A percentile compares a stretch with the other conserved stretches of the same genome.
Conservation (phyloP, 2,888 invertebrate species). For the Notodonta dromedarius region DNA sequence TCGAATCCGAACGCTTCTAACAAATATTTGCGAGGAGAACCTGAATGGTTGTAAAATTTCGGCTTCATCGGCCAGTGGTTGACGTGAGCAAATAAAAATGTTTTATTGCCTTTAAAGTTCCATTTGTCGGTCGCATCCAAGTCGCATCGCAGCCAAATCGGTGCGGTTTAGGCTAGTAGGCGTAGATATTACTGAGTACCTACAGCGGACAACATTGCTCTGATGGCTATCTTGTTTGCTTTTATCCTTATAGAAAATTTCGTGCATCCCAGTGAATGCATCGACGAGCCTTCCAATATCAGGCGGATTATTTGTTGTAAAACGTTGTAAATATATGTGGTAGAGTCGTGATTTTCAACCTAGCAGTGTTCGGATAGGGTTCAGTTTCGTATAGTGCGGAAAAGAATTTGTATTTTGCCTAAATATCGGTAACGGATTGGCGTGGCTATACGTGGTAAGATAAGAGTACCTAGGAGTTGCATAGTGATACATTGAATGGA, state of each 20-base stretch:
- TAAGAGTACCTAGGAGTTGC: slow-evolving; percentile 64
- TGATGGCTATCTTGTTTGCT: slow-evolving; percentile 83
- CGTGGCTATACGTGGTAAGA: slow-evolving; percentile 75
- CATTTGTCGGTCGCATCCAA: slow-evolving; percentile 46
- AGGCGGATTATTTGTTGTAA: slow-evolving; percentile 75
- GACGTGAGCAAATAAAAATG: slow-evolving; percentile 60
- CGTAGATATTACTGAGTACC: slow-evolving; percentile 38
- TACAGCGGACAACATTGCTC: slow-evolving; percentile 61
- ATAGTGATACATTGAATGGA: slow-evolving; percentile 80
- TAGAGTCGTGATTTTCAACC: slow-evolving; percentile 49
- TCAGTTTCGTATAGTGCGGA: slow-evolving; percentile 44
- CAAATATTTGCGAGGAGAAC: slow-evolving; percentile 60
- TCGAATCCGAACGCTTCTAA: slow-evolving; percentile 45
- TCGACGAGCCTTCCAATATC: slow-evolving; percentile 81
- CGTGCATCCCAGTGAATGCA: slow-evolving; percentile 82
- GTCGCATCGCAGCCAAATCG: slow-evolving; percentile 43
- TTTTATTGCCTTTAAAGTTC: slow-evolving; percentile 57
- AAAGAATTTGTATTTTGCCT: slow-evolving; percentile 78
- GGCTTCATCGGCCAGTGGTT: slow-evolving; percentile 55
- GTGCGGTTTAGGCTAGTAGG: slow-evolving; percentile 32
- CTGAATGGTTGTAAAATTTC: slow-evolving; percentile 58
- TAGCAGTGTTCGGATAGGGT: slow-evolving; percentile 47
- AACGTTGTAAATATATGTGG: slow-evolving; percentile 68
- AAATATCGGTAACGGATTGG: slow-evolving; percentile 83
- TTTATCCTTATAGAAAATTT: slow-evolving; percentile 84